These are phyloP conservation scores for Cebidichthys violaceus DNA, from an alignment of 2,113 vertebrate genomes.

Conservation along the genomic window DNA sequence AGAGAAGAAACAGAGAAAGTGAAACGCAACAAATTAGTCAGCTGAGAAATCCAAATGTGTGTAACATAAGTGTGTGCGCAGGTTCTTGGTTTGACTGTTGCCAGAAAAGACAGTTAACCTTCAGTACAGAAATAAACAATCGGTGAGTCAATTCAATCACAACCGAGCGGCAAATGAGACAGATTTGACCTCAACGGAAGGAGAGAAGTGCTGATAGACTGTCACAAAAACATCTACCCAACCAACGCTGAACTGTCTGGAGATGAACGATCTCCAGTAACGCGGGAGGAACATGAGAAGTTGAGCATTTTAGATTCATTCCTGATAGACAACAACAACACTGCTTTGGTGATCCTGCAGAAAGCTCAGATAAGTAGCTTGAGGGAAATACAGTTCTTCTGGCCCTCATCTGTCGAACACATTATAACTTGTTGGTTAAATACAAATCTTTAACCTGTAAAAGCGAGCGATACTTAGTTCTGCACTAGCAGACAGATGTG, in stretches of 20 bases:
- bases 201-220: conserved; percentile 41
- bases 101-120: conserved; percentile 48
- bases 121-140: conserved; percentile 54
- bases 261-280: conserved; percentile 21
- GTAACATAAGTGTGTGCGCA: neutral
- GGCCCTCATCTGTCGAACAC: neutral
- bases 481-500: neutral
- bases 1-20: conserved; percentile 14
- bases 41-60: conserved; percentile 11
- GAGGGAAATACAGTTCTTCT: neutral
- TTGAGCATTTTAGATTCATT: neutral
- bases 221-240: conserved; percentile 49
- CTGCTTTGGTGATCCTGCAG: too few species aligned
- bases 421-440: neutral
- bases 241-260: neutral
- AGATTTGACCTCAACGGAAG: conserved; percentile 22
- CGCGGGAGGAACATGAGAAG: neutral
- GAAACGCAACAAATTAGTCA: conserved; percentile 25
- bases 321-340: conserved; percentile 9
- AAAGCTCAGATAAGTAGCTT: neutral
- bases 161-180: conserved; percentile 22
- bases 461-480: neutral
- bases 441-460: neutral
- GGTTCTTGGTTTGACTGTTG: conserved; percentile 59
- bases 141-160: conserved; percentile 51